These are phyloP conservation scores for Dromas ardeola DNA, from an alignment of 2,113 vertebrate genomes.

Conservation along the genomic window DNA sequence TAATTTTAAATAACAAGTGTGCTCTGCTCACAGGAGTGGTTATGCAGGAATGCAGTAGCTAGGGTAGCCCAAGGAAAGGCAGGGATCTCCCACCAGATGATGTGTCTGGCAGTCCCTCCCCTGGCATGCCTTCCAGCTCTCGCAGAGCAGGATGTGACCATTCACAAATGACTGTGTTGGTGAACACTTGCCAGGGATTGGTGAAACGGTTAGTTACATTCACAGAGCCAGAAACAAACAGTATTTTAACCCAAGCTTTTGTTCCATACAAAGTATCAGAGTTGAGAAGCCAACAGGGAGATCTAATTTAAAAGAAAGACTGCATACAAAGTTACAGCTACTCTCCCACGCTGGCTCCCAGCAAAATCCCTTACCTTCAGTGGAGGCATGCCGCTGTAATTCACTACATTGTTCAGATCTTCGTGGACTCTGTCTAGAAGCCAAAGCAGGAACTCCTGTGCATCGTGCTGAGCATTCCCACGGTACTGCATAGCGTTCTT, in stretches of 20 bases:
- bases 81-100: background rate
- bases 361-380: conserved; percentile 79
- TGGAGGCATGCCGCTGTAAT: conserved; percentile 78
- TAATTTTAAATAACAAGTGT: background rate
- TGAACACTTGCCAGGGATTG: background rate
- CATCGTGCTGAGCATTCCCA: conserved; percentile 95
- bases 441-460: conserved; percentile 98
- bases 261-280: background rate
- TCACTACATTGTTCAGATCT: conserved; percentile 87
- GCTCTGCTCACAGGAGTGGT: background rate
- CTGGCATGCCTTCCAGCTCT: background rate
- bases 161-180: too few relatives aligned
- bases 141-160: background rate
- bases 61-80: background rate
- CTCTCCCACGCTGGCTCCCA: fast-evolving
- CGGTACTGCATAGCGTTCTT: conserved; percentile 94
- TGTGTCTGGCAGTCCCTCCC: fast-evolving
- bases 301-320: background rate
- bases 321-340: background rate
- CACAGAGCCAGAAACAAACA: background rate
- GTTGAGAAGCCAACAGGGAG: background rate
- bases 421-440: conserved; percentile 96
- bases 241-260: background rate
- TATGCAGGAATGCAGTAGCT: fast-evolving
- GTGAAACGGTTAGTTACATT: background rate